Evolutionary conservation across 2,888 invertebrate species (phyloP), one percentile per base, ranked within the genome.

Genomic region (Boloria euphrosyne): DNA sequence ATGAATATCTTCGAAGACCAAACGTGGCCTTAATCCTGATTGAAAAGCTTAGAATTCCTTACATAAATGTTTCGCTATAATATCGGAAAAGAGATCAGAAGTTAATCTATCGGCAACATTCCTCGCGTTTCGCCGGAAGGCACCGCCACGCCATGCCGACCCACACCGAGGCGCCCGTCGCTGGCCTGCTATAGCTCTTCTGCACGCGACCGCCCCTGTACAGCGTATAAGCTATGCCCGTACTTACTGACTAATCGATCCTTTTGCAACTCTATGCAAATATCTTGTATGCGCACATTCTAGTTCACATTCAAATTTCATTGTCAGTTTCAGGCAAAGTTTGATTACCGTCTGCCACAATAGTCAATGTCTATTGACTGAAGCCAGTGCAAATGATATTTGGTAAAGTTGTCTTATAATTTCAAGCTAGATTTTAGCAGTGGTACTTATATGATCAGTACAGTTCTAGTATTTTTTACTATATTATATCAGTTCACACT

Each of bases 31-130:
- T 84, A 87, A 87, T 86, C 85, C 85, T 88, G 86, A 90, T 90
- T 88, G 90, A 84, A 87, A 83, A 80, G 87, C 85, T 87, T 88
- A 87, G 87, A 89, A 90, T 90, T 89, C 87, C 89, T 89, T 89
- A 88, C 86, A 89, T 88, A 90, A 89, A 86, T 85, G 82, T 80
- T 84, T 79, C 80, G 87, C 87, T 86, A 87, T 90, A 89, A 90
- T 91, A 91, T 91, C 90, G 89, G 89, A 87, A 90, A 91, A 90
- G 90, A 91, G 90, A 91, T 90, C 91, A 91, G 90, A 90, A 91
- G 90, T 91, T 91, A 91, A 91, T 91, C 90, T 91, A 91, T 90
- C 89, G 90, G 90, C 89, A 91, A 90, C 90, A 90, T 90, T 90
- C 89, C 86, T 86, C 83, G 90, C 87, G 88, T 89, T 90, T 87